Base-by-base conservation (phyloP, 2,888 invertebrate species). In the Ptilodon capucinus region DNA sequence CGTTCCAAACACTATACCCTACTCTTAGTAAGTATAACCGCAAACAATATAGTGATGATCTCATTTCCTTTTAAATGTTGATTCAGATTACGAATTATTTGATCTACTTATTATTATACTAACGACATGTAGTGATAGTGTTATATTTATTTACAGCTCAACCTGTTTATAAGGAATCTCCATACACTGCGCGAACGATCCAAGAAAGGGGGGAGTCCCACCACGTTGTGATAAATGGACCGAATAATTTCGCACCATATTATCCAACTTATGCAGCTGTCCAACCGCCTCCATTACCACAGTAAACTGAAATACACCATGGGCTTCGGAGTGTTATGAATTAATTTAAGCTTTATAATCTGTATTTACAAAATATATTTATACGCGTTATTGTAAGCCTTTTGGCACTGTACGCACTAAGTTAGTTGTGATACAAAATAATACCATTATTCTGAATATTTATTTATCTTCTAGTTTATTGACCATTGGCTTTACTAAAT, bases 91-190 rank as follows among this genome's bases (percentile, higher is more conserved):
- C 9, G 7, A 4, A 21, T 21, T 21, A 6, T 6, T 7, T 21
- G 5, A 6, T 6, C 21, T 21, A 21, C 7, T 1, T 21, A 6
- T 21, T 21, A 7, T 21, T 21, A 21, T 6, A 21, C 5, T 21
- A 21, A 4, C 21, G 1, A 21, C 21, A 6, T 6, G 4, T n/a
- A n/a, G n/a, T 11, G 4, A 21, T 11, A n/a, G 25, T 11, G 2
- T 42, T 4, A 35, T 46, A 40, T 21, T 6, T 18, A 32, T 48
- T 82, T 83, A 14, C 77, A 95, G 95, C 93, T 60, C 91, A 93
- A 52, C 95, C 95, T 2, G 92, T 94, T 16, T 95, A 94, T 76
- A 92, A 92, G 53, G 94, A 93, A 75, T 92, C 93, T 14, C 79
- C 90, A 36, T 92, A 91, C 67, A 88, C 92, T n/a, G 93, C 94